Evolutionary conservation across 1,140 invertebrate genomes (phyloP).

Genomic region (Drosophila virilis): DNA sequence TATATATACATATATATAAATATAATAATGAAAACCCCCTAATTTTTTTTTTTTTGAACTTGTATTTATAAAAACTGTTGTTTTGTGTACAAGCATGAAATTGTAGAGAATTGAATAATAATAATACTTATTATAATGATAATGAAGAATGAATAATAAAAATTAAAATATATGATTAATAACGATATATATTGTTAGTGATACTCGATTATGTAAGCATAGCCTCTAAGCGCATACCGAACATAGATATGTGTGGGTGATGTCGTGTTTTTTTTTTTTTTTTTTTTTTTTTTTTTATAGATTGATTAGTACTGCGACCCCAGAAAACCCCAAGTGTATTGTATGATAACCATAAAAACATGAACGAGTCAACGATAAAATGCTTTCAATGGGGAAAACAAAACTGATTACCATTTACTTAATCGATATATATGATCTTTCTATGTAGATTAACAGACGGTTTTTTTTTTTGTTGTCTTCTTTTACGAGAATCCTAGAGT

Average conservation of each 20-base stretch:
- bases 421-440: conserved; percentile 27
- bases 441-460: conserved; percentile 25
- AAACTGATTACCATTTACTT: conserved; percentile 41
- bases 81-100: conserved; percentile 61
- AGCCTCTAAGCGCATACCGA: conserved; percentile 60
- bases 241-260: conserved; percentile 32
- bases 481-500: conserved; percentile 62
- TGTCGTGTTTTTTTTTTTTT: conserved; percentile 46
- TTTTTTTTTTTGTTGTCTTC: conserved; percentile 36
- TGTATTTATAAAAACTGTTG: conserved; percentile 72
- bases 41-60: conserved; percentile 54
- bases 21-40: conserved; percentile 25
- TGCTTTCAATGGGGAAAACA: conserved; percentile 53
- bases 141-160: conserved; percentile 34
- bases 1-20: conserved; percentile 26
- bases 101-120: conserved; percentile 61
- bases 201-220: conserved; percentile 75
- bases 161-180: conserved; percentile 44
- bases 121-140: conserved; percentile 17
- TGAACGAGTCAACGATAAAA: conserved; percentile 61
- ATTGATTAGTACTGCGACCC: conserved; percentile 12
- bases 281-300: conserved; percentile 44
- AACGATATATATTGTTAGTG: conserved; percentile 77
- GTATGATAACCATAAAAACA: conserved; percentile 27
- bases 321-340: conserved; percentile 17